These are phyloP conservation scores for Rousettus madagascariensis DNA, from an alignment of 2,797 vertebrate species.

Conservation along the genomic window DNA sequence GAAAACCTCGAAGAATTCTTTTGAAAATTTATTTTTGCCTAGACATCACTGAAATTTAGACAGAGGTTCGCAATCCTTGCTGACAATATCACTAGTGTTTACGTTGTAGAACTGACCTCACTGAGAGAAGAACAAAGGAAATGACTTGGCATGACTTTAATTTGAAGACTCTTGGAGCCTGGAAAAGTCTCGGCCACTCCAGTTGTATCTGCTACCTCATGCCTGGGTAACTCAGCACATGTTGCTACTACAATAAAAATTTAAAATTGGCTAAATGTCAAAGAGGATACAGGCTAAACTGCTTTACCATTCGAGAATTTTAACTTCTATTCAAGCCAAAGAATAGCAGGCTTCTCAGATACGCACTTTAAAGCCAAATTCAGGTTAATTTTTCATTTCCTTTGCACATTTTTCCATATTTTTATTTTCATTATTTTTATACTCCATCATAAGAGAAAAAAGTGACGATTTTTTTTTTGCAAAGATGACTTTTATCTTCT, in stretches of 20 bases:
- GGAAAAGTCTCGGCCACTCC: neutral
- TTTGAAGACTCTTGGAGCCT: neutral
- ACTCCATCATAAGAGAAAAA: neutral
- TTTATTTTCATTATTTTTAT: neutral
- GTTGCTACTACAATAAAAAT: neutral
- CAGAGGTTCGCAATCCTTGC: neutral
- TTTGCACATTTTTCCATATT: neutral
- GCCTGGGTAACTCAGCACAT: neutral
- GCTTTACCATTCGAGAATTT: neutral
- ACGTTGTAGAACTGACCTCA: neutral
- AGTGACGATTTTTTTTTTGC: neutral
- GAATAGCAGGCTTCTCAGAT: neutral
- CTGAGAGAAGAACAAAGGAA: neutral
- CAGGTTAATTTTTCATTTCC: neutral
- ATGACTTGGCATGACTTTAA: neutral
- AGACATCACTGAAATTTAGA: neutral
- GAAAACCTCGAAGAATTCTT: neutral
- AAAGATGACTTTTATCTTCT: neutral
- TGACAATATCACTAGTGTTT: neutral
- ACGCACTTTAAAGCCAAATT: neutral
- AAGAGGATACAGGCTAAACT: neutral
- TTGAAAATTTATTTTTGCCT: constrained; percentile 24
- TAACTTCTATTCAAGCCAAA: neutral
- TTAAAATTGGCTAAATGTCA: neutral
- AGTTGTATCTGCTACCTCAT: neutral